These are phyloP conservation scores for Temnothorax curvispinosus DNA, from an alignment of 1,140 invertebrate genomes.

Conservation along the genomic window DNA sequence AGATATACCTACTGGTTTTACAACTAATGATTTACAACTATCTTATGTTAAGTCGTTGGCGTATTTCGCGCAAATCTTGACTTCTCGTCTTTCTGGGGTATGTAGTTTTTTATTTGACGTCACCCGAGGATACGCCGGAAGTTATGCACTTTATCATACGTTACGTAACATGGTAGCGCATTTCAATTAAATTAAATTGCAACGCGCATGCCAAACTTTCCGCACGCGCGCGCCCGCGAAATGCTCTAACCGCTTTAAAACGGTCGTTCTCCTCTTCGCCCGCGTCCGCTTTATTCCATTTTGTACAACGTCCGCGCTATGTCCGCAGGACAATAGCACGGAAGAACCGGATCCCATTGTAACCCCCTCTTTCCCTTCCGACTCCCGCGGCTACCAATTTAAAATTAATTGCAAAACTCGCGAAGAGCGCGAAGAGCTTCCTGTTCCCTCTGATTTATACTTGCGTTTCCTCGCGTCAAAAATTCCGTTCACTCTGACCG, in stretches of 20 bases:
- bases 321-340: conserved; percentile 56
- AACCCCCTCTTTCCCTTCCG: conserved; percentile 11
- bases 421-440: conserved; percentile 60
- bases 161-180: conserved; percentile 1
- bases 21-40: neutral
- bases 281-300: conserved; percentile 59
- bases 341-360: conserved; percentile 56
- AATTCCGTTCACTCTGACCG: conserved; percentile 2
- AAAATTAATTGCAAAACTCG: conserved; percentile 72
- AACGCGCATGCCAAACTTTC: conserved; percentile 10
- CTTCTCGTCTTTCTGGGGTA: neutral
- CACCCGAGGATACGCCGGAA: neutral
- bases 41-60: neutral
- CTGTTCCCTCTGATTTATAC: conserved; percentile 60
- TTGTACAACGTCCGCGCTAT: conserved; percentile 55
- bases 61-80: conserved; percentile 4
- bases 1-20: neutral
- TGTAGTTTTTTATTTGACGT: neutral
- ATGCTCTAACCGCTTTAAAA: conserved; percentile 66
- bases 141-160: conserved; percentile 4
- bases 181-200: conserved; percentile 69
- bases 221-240: conserved; percentile 29
- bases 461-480: conserved; percentile 28
- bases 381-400: conserved; percentile 57
- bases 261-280: conserved; percentile 19